Conservation (phyloP, 2,113 vertebrate species). For the Centropus unirufus region DNA sequence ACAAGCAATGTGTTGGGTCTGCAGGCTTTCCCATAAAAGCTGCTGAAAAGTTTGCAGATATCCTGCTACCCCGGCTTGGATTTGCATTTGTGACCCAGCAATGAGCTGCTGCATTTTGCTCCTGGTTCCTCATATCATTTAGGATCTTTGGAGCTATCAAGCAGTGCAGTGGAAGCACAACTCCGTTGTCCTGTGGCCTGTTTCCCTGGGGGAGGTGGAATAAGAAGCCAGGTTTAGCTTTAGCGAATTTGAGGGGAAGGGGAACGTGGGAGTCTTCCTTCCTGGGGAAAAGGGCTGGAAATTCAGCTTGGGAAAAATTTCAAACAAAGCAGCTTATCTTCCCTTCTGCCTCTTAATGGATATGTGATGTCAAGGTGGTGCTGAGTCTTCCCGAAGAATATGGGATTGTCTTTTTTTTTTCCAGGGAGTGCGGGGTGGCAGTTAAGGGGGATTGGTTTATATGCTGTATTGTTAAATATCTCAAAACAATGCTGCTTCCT, state of each 20-base stretch:
- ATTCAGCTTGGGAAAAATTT: not conserved
- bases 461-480: not conserved
- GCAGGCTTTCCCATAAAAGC: not conserved
- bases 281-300: conserved; percentile 37
- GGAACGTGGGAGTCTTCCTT: conserved; percentile 7
- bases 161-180: not conserved
- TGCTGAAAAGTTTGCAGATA: not conserved
- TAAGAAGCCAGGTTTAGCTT: not conserved
- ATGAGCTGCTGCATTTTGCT: not conserved
- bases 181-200: not conserved
- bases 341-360: not conserved
- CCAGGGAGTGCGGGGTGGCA: not conserved
- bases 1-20: not conserved
- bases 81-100: not conserved
- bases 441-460: not conserved
- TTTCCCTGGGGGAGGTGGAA: not conserved
- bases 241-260: not conserved
- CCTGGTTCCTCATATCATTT: accelerated
- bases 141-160: not conserved
- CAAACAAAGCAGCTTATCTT: conserved; percentile 39
- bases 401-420: not conserved
- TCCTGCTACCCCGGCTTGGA: not conserved
- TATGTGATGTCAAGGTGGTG: not conserved
- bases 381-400: not conserved
- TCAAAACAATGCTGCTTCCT: conserved; percentile 41